Evolutionary conservation across 2,797 vertebrate genomes (phyloP).

Genomic region (Rousettus madagascariensis): DNA sequence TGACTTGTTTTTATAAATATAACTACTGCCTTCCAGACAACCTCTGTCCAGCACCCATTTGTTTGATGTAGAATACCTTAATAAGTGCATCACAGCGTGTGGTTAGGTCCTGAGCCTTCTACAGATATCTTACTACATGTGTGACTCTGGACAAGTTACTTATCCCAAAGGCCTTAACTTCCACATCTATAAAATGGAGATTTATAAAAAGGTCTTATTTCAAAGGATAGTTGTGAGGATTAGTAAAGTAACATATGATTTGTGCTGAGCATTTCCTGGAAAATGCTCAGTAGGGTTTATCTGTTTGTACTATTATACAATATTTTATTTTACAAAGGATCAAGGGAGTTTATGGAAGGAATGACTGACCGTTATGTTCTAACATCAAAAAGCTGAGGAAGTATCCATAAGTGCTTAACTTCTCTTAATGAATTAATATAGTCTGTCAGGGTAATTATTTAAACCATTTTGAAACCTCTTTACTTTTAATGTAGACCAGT

Average conservation of each 20-base stretch:
- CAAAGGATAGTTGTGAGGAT: not conserved
- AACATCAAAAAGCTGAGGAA: not conserved
- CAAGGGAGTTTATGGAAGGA: not conserved
- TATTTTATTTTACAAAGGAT: constrained; percentile 4
- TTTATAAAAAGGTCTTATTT: not conserved
- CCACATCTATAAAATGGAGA: not conserved
- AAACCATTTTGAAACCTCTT: not conserved
- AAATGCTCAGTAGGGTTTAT: not conserved
- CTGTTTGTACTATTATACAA: not conserved
- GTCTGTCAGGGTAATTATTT: not conserved
- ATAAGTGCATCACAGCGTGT: not conserved
- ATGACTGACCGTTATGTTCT: constrained; percentile 16
- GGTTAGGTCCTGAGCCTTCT: not conserved
- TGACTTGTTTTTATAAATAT: not conserved
- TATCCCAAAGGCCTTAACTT: not conserved
- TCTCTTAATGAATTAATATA: not conserved
- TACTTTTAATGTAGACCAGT: not conserved
- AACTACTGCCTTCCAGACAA: not conserved
- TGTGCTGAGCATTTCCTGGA: not conserved
- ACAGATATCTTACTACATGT: not conserved
- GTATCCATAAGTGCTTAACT: not conserved
- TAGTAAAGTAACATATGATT: not conserved
- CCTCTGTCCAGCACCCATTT: not conserved
- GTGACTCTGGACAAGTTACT: not conserved
- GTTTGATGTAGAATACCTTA: not conserved